These are phyloP conservation scores for Antitype chi DNA, from an alignment of 2,888 invertebrate species.

Conservation along the genomic window DNA sequence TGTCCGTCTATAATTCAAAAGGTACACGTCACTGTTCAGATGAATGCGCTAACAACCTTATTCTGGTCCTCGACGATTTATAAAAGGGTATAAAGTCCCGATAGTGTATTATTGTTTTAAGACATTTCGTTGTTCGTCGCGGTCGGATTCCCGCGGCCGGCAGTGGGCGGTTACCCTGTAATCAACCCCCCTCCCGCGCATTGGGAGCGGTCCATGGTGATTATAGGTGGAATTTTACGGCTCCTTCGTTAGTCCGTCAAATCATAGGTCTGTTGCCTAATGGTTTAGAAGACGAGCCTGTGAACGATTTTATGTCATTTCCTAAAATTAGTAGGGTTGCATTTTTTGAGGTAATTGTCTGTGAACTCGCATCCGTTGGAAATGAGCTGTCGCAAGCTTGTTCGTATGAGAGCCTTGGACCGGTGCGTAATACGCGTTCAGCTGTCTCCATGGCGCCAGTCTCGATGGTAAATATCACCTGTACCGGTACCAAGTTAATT, in stretches of 20 bases:
- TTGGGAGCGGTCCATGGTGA: conserved; percentile 81
- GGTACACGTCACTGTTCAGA: conserved; percentile 65
- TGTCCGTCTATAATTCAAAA: conserved; percentile 69
- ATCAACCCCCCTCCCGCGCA: conserved; percentile 79
- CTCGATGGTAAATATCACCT: conserved; percentile 70
- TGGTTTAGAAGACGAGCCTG: conserved; percentile 75
- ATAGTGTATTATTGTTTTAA: conserved; percentile 76
- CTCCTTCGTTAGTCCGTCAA: conserved; percentile 88
- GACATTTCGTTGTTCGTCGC: conserved; percentile 72
- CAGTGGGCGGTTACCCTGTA: conserved; percentile 88
- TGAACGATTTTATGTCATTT: conserved; percentile 87
- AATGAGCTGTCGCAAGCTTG: conserved; percentile 46
- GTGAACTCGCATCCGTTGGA: conserved; percentile 73
- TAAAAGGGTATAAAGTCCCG: conserved; percentile 64
- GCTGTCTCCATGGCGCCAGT: conserved; percentile 71
- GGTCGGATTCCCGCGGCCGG: conserved; percentile 74
- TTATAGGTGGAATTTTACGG: conserved; percentile 87
- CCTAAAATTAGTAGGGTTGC: conserved; percentile 70
- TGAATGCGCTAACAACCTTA: conserved; percentile 61
- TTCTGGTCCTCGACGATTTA: conserved; percentile 44
- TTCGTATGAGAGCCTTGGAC: conserved; percentile 30
- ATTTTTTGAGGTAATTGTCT: conserved; percentile 81
- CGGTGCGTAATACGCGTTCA: conserved; percentile 64
- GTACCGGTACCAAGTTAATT: conserved; percentile 67
- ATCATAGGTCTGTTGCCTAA: conserved; percentile 86